These are phyloP conservation scores for Xenopus laevis DNA, from an alignment of 2,113 vertebrate species.

Conservation along the genomic window DNA sequence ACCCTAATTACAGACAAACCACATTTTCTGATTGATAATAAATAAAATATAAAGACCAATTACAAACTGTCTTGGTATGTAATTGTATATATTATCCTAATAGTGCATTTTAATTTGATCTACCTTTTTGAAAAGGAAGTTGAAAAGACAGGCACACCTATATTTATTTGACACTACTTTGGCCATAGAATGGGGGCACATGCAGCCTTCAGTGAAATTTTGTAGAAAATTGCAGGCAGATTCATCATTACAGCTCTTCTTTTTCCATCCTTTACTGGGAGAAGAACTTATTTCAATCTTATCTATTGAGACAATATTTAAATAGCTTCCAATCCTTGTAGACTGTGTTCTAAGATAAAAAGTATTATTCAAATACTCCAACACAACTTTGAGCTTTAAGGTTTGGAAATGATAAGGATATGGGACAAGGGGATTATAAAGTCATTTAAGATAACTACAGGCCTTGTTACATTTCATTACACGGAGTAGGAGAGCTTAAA, in stretches of 20 bases:
- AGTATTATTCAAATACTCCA: conserved; percentile 38
- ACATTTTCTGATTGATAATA: no score
- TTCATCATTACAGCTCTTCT: background rate
- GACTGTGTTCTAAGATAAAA: conserved; percentile 35
- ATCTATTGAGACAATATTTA: conserved; percentile 43
- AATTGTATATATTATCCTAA: no score
- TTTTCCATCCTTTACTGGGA: background rate
- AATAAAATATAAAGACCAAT: no score
- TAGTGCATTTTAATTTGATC: no score
- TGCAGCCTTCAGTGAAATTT: no score
- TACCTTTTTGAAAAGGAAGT: no score
- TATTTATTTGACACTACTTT: no score
- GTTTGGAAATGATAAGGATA: conserved; percentile 43
- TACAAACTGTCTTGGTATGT: no score
- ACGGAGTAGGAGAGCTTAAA: conserved; percentile 15
- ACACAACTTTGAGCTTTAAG: conserved; percentile 42
- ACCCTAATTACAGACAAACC: no score
- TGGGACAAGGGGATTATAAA: conserved; percentile 43
- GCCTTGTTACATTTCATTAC: conserved; percentile 35
- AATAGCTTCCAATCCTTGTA: conserved; percentile 40
- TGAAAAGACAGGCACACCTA: no score
- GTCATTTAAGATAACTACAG: conserved; percentile 41
- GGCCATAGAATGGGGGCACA: no score
- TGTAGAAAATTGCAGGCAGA: no score
- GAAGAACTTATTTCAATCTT: conserved; percentile 20